Evolutionary conservation across 2,113 vertebrate genomes (phyloP).

Genomic region (Semnornis frantzii): DNA sequence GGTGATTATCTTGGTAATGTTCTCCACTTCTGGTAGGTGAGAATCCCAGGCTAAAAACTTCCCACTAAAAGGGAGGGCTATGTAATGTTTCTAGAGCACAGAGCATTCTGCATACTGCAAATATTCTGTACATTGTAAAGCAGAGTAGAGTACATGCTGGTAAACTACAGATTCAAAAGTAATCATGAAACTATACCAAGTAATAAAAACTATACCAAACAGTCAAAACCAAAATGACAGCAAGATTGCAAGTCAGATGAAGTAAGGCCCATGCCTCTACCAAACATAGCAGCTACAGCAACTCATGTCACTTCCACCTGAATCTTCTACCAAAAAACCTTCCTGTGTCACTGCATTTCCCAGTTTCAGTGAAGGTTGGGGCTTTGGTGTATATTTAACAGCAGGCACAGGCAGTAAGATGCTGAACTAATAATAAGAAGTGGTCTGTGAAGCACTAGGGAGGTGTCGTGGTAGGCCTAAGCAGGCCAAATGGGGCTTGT

Average conservation of each 20-base stretch:
- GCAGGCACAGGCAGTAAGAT: not conserved
- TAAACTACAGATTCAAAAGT: not conserved
- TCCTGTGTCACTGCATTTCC: not conserved
- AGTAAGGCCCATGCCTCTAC: not conserved
- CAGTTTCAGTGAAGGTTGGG: not conserved
- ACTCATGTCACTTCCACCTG: not conserved
- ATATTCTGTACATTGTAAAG: not conserved
- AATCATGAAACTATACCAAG: not conserved
- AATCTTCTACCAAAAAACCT: not conserved
- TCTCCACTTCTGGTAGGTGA: not conserved
- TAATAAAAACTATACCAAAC: not conserved
- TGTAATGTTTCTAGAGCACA: not conserved
- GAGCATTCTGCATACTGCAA: not conserved
- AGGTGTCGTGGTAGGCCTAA: too few species aligned
- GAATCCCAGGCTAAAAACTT: not conserved
- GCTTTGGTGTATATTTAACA: not conserved
- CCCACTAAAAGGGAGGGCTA: not conserved
- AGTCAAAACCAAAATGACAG: not conserved
- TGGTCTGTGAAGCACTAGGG: not conserved
- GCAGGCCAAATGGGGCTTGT: too few species aligned
- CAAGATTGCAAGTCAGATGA: not conserved
- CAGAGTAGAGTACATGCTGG: not conserved
- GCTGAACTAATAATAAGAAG: not conserved
- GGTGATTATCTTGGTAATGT: not conserved
- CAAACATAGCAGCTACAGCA: not conserved